Percentiles rank a stretch among this genome's conserved stretches.
Conservation (phyloP, 1,140 invertebrate species). For the Frieseomelitta varia region DNA sequence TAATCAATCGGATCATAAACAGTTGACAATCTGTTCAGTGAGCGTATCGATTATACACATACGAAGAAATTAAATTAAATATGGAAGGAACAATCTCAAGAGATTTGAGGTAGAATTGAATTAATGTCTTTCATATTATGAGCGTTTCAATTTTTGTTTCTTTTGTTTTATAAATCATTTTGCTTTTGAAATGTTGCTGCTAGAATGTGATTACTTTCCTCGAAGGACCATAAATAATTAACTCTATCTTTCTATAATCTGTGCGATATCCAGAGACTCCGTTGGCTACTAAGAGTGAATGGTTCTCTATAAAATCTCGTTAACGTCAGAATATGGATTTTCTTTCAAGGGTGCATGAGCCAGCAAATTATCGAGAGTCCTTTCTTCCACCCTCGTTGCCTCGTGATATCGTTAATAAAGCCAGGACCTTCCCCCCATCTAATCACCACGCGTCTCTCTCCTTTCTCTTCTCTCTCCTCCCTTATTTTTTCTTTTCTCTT, state of each 20-base stretch:
- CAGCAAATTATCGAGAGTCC: constrained; percentile 78
- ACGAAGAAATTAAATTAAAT: background rate
- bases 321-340: constrained; percentile 71
- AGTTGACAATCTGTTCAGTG: too few relatives aligned
- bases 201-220: background rate
- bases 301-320: constrained; percentile 67
- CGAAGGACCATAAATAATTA: background rate
- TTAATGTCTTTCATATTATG: background rate
- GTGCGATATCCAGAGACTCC: constrained; percentile 67
- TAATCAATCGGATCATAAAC: too few relatives aligned
- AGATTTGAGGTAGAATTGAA: background rate
- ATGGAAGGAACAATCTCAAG: background rate
- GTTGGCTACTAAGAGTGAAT: constrained; percentile 57
- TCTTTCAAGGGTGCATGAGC: constrained; percentile 68
- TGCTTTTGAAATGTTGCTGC: background rate
- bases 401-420: constrained; percentile 82
- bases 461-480: constrained; percentile 28
- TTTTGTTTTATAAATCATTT: background rate
- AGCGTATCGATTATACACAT: too few relatives aligned
- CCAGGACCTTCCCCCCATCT: constrained; percentile 77
- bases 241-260: constrained; percentile 24
- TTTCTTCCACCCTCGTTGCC: constrained; percentile 72
- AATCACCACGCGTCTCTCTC: constrained; percentile 75
- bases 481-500: constrained; percentile 42
- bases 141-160: background rate